Evolutionary conservation across 2,888 invertebrate species (phyloP).

Genomic region (Uropetala carovei): DNA sequence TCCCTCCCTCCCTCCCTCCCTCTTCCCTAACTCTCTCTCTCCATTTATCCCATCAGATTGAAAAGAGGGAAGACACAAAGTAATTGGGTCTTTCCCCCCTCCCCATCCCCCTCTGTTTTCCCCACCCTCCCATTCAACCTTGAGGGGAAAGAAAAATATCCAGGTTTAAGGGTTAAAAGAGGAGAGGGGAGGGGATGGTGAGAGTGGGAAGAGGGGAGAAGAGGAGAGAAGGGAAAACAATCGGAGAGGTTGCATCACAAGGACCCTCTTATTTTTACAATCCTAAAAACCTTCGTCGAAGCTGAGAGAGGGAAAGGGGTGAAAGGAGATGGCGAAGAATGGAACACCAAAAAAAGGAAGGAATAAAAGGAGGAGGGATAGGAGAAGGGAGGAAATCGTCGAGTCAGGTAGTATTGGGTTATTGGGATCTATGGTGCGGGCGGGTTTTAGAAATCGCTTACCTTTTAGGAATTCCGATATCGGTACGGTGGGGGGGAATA

Average conservation of each 20-base stretch:
- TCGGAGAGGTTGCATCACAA: neutral
- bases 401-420: constrained; percentile 1
- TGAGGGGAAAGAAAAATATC: neutral
- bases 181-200: neutral
- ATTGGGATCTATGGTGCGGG: neutral
- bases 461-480: neutral
- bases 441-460: constrained; percentile 1
- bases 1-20: no score
- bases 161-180: neutral
- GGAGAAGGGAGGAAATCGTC: neutral
- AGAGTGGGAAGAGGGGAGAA: neutral
- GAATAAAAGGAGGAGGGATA: neutral
- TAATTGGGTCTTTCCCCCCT: no score
- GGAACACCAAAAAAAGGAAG: neutral
- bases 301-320: no score
- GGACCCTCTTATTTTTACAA: neutral
- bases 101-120: no score
- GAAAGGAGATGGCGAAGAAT: no score
- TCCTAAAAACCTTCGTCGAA: no score
- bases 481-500: neutral
- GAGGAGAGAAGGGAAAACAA: neutral
- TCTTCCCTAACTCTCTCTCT: no score
- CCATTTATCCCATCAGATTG: no score
- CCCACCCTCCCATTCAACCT: no score
- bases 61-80: no score